Evolutionary conservation across 1,140 invertebrate genomes (phyloP).

Genomic region (Drosophila littoralis): DNA sequence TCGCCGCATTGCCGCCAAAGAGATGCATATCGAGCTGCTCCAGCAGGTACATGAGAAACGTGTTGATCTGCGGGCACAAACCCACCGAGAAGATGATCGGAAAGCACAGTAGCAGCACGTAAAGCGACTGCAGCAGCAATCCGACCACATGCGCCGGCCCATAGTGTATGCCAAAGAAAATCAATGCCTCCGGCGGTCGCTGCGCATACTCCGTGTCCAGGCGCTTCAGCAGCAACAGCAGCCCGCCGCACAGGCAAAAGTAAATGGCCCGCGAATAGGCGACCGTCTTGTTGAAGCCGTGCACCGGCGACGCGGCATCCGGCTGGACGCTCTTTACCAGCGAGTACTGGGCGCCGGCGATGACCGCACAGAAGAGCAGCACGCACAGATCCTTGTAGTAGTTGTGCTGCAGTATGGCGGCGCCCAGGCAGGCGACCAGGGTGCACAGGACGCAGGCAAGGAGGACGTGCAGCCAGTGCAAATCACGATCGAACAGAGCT

Average conservation of each 20-base stretch:
- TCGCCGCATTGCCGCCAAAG: constrained; percentile 98
- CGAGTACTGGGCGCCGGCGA: constrained; percentile 98
- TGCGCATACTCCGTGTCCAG: constrained; percentile 70
- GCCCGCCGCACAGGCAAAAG: constrained; percentile 93
- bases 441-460: constrained; percentile 93
- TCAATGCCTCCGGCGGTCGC: constrained; percentile 30
- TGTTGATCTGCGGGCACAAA: constrained; percentile 98
- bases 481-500: constrained; percentile 96
- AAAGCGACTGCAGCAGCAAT: constrained; percentile 89
- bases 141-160: constrained; percentile 89
- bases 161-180: constrained; percentile 91
- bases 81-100: constrained; percentile 97
- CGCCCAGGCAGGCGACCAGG: constrained; percentile 93
- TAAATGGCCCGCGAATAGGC: constrained; percentile 97
- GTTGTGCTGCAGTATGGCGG: constrained; percentile 91
- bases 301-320: constrained; percentile 98
- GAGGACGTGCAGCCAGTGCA: constrained; percentile 93
- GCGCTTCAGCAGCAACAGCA: constrained; percentile 71
- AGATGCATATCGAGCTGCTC: constrained; percentile 99
- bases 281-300: constrained; percentile 98
- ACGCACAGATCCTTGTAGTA: constrained; percentile 97
- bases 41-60: constrained; percentile 96
- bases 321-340: constrained; percentile 99
- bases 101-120: constrained; percentile 94
- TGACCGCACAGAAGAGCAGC: constrained; percentile 98